These are phyloP conservation scores for Drosophila aldrichi DNA, from an alignment of 2,888 invertebrate genomes.

Conservation along the genomic window DNA sequence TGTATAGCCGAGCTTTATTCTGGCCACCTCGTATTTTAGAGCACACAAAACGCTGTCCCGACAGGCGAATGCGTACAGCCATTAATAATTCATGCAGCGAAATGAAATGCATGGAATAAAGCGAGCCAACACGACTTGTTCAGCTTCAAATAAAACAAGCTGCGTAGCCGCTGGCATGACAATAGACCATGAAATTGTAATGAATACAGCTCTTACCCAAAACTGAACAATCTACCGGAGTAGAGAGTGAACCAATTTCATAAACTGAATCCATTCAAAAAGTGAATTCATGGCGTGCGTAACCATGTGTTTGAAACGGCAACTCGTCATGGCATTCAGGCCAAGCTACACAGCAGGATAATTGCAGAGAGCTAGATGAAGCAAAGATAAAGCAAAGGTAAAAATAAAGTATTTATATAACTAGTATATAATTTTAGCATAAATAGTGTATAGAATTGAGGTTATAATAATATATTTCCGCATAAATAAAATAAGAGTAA, in stretches of 20 bases:
- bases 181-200: constrained; percentile 8
- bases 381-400: too few relatives aligned
- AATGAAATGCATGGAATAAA: constrained; percentile 21
- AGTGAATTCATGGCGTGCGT: neutral
- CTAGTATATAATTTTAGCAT: too few relatives aligned
- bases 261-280: neutral
- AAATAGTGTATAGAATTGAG: too few relatives aligned
- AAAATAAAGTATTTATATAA: neutral
- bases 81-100: constrained; percentile 44
- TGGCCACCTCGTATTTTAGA: constrained; percentile 3
- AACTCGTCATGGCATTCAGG: too few relatives aligned
- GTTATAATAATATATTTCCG: too few relatives aligned
- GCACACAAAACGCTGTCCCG: constrained; percentile 7
- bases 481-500: too few relatives aligned
- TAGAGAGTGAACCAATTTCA: too few relatives aligned
- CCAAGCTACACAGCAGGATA: neutral
- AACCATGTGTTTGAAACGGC: neutral
- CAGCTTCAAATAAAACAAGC: constrained; percentile 17
- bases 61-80: constrained; percentile 13
- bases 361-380: neutral
- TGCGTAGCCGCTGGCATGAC: neutral
- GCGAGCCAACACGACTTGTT: constrained; percentile 10
- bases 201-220: neutral
- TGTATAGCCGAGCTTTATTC: constrained; percentile 13
- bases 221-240: constrained; percentile 5